Percentiles rank a stretch among this genome's conserved stretches.
Evolutionary conservation across 2,797 vertebrate species (phyloP).

Genomic region (Gambusia yucatana): DNA sequence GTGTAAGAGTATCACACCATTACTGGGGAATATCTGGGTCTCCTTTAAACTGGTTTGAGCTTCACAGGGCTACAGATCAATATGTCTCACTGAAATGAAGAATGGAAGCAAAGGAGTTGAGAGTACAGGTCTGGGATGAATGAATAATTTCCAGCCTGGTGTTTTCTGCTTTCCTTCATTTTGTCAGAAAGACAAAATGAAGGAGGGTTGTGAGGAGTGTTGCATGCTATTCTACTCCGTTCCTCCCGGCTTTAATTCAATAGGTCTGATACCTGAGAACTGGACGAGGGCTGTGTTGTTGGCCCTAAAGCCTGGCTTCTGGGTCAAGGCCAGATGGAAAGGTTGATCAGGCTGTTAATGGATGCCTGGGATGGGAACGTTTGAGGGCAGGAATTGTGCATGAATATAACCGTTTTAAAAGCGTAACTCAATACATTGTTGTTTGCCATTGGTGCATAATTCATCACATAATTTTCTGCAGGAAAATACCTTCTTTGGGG

Average conservation of each 20-base stretch:
- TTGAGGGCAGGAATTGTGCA: slow-evolving; percentile 43
- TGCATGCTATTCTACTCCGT: slow-evolving; percentile 24
- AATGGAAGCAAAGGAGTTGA: slow-evolving; percentile 51
- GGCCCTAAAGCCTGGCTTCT: slow-evolving; percentile 44
- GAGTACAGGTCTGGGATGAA: slow-evolving; percentile 31
- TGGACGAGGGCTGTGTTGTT: slow-evolving; percentile 30
- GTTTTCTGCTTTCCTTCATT: slow-evolving; percentile 27
- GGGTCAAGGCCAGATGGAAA: slow-evolving; percentile 55
- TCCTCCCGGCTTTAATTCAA: slow-evolving; percentile 60
- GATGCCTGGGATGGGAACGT: slow-evolving; percentile 33
- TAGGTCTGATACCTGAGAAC: slow-evolving; percentile 65
- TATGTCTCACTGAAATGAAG: slow-evolving; percentile 54
- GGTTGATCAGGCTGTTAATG: slow-evolving; percentile 45
- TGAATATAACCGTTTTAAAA: slow-evolving; percentile 43
- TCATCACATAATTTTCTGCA: slow-evolving; percentile 21
- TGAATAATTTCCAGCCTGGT: slow-evolving; percentile 20
- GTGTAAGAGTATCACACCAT: slow-evolving; percentile 50
- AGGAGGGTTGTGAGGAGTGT: slow-evolving; percentile 29
- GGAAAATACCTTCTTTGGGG: slow-evolving; percentile 32
- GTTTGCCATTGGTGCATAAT: slow-evolving; percentile 45
- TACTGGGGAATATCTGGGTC: slow-evolving; percentile 55
- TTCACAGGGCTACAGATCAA: slow-evolving; percentile 54
- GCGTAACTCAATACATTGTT: slow-evolving; percentile 46
- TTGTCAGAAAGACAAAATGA: slow-evolving; percentile 21
- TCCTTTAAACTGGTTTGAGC: slow-evolving; percentile 45